These are phyloP conservation scores for Aphidius ervi DNA, from an alignment of 1,140 invertebrate genomes.

Conservation along the genomic window DNA sequence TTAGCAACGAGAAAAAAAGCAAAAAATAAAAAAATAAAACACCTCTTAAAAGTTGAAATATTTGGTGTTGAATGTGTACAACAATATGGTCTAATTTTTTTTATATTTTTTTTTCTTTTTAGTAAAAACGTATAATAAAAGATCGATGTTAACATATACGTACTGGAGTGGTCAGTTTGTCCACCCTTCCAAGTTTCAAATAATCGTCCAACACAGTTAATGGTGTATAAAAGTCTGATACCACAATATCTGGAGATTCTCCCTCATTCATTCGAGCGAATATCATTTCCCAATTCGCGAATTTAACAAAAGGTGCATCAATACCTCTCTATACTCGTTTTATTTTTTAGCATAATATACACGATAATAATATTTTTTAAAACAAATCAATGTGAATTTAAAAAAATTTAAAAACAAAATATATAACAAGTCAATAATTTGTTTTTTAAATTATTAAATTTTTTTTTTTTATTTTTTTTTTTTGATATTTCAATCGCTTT, in stretches of 20 bases:
- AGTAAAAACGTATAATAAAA: not conserved
- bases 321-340: not conserved
- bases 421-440: no score
- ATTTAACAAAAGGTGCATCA: constrained; percentile 15
- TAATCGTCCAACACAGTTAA: constrained; percentile 45
- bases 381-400: no score
- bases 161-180: constrained; percentile 32
- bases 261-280: constrained; percentile 23
- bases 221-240: constrained; percentile 50
- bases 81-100: not conserved
- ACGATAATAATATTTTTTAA: no score
- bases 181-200: constrained; percentile 34
- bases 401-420: no score
- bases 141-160: not conserved
- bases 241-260: constrained; percentile 33
- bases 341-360: no score
- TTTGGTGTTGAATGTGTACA: not conserved
- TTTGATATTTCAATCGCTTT: no score
- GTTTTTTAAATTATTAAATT: no score
- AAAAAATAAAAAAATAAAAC: not conserved
- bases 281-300: constrained; percentile 23
- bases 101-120: not conserved
- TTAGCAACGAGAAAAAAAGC: constrained; percentile 23
- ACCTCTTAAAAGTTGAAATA: not conserved
- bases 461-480: no score